Evolutionary conservation across 64 coral and sea anemone species (phyloP), one percentile per base, ranked within the genome.

Genomic region (Acropora yongei): DNA sequence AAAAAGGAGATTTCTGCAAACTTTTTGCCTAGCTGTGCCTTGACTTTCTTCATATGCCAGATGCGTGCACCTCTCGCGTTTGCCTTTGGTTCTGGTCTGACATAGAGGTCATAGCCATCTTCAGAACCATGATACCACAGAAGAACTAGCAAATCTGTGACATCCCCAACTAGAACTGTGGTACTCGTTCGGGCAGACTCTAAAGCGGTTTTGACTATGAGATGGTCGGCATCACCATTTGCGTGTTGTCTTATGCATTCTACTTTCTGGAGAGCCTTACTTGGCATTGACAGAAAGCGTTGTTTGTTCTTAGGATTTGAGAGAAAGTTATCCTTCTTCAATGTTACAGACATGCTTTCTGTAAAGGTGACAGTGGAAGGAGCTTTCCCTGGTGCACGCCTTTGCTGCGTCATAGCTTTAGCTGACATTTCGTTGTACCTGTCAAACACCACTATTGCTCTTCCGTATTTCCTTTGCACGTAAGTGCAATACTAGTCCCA

Each of bases 381-480:
- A 42, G 39, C 57, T 44, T 82, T 88, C 66, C 72, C 73, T 82
- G 67, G 68, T 63, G 88, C 84, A 14, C 89, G 81, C 72, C 93
- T 91, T 40, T 88, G 76, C 42, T 95, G 93, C 19, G 93, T 91
- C 65, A 87, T 88, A 51, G 76, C 48, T 81, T 95, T 95, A 47
- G 89, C 92, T n/a, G 90, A 80, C 44, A 88, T 20, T 4, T 82
- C 67, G 74, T 88, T 30, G 30, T 30, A 30, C 30, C 30, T 0
- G 30, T 30, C 30, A 30, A 30, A 30, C 30, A 30, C 30, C 41
- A 96, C 82, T 58, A 82, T 77, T n/a, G 94, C 48, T 45, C 55
- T 60, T 45, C 90, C 77, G 47, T 96, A 96, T 75, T 78, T 90
- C 51, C 61, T 48, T 2, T 16, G 78, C 73, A 90, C 51, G 57